Base-by-base conservation (phyloP, 2,888 invertebrate genomes). In the Nephrocerus scutellatus region DNA sequence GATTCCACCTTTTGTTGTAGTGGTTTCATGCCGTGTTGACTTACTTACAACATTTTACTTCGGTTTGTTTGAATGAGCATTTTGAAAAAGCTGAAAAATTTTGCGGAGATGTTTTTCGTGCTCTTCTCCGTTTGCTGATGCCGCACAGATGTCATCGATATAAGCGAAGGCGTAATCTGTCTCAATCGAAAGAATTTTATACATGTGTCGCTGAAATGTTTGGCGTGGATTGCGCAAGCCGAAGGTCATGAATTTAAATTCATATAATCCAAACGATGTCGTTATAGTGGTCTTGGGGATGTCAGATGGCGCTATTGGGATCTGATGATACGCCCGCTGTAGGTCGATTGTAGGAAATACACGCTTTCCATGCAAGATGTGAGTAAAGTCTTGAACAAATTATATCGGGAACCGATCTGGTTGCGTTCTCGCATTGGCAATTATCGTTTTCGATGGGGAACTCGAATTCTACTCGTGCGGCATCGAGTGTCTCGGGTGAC, bases 251-350 rank as follows among this genome's bases (percentile, higher is more conserved):
- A 14, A 30, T 1, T 43, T 20, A 32, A 52, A 60, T 42, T 63
- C 60, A 36, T 51, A 63, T 3, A 62, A 37, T 2, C 59, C 60
- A 35, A 61, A 62, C 1, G 61, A 59, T 3, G 62, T 63, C 1
- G 42, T 55, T 6, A 63, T 55, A 1, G 41, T 36, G 3, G 39
- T 41, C 24, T 39, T 36, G 3, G 26, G 28, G 5, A 46, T 43
- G 15, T 43, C 42, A 6, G 28, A 13, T 5, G 33, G 16, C 4
- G 30, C 34, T 10, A 45, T 32, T 2, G 44, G 41, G 6, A 41
- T 41, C 15, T 39, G 39, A 16, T 44, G 36, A n/a, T 40, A 44
- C 8, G 41, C 41, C 4, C 33, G 35, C 3, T 12, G 13, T 3
- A 35, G 30, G 18, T 40, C 32, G 13, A 41, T 20, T 6, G 37